Evolutionary conservation across 2,797 vertebrate species (phyloP).

Genomic region (Spea hammondii): DNA sequence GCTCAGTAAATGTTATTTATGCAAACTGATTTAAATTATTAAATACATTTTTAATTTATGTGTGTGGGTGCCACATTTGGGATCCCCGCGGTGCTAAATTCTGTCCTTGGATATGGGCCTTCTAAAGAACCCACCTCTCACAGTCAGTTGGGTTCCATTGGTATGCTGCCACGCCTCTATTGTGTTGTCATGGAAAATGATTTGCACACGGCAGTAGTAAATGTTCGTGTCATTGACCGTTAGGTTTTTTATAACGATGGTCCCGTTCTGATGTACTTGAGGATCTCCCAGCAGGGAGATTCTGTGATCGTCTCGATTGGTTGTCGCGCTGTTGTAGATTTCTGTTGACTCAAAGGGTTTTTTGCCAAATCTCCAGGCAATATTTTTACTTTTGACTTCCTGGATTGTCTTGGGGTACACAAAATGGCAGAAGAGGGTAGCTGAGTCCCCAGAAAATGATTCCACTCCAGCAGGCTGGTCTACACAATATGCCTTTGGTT

Average conservation of each 20-base stretch:
- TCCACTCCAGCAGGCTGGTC: conserved; percentile 2
- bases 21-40: too few species aligned
- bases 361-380: conserved; percentile 5
- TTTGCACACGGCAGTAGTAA: conserved; percentile 11
- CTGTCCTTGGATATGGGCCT: too few species aligned
- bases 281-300: not conserved
- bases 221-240: not conserved
- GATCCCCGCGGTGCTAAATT: too few species aligned
- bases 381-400: not conserved
- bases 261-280: not conserved
- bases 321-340: not conserved
- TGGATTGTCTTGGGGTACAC: not conserved
- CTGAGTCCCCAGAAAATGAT: not conserved
- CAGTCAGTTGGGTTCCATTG: not conserved
- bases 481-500: not conserved
- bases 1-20: too few species aligned
- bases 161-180: not conserved
- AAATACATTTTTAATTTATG: too few species aligned
- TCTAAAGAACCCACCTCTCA: conserved; percentile 10
- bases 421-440: conserved; percentile 8
- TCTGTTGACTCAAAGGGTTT: not conserved
- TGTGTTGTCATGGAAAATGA: not conserved
- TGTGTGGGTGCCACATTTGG: too few species aligned
- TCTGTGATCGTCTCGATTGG: not conserved
- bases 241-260: not conserved